phyloP scores from a whole-genome alignment of 1,140 invertebrate genomes.

The Drosophila paulistorum region DNA sequence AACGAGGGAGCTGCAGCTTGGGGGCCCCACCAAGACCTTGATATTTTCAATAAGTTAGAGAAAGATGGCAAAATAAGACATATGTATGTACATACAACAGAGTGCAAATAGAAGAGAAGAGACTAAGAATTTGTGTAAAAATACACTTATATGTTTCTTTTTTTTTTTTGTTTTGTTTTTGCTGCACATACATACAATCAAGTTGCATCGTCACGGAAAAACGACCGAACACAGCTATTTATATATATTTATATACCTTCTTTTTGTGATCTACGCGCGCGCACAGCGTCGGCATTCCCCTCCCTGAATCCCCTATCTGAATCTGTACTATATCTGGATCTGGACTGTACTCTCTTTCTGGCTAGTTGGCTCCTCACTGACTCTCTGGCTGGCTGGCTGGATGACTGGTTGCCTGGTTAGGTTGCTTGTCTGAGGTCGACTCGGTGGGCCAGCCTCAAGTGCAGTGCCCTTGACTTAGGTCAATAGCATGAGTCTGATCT shows the following conservation, averaged over 20 bases:
- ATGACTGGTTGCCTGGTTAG: conserved; percentile 9
- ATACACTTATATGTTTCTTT: neutral
- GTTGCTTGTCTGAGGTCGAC: conserved; percentile 17
- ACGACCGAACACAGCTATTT: conserved; percentile 51
- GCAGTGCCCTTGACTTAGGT: conserved; percentile 66
- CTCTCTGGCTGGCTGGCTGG: neutral
- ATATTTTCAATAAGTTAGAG: conserved; percentile 71
- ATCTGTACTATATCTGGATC: conserved; percentile 1
- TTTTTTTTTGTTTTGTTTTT: neutral
- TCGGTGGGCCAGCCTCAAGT: conserved; percentile 38
- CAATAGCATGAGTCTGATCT: conserved; percentile 51
- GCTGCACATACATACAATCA: neutral
- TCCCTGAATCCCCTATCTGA: no score
- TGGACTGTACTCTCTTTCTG: conserved; percentile 10
- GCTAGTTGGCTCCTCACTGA: neutral
- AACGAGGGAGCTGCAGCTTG: conserved; percentile 21
- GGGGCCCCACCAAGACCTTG: conserved; percentile 53
- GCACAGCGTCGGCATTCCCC: neutral
- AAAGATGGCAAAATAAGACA: conserved; percentile 22
- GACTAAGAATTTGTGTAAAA: conserved; percentile 43
- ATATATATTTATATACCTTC: conserved; percentile 33
- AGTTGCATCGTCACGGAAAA: conserved; percentile 29
- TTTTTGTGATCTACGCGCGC: conserved; percentile 16
- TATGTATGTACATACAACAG: neutral
- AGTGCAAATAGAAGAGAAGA: conserved; percentile 41